Evolutionary conservation across 2,888 invertebrate genomes (phyloP).

Genomic region (Parnassius mnemosyne): DNA sequence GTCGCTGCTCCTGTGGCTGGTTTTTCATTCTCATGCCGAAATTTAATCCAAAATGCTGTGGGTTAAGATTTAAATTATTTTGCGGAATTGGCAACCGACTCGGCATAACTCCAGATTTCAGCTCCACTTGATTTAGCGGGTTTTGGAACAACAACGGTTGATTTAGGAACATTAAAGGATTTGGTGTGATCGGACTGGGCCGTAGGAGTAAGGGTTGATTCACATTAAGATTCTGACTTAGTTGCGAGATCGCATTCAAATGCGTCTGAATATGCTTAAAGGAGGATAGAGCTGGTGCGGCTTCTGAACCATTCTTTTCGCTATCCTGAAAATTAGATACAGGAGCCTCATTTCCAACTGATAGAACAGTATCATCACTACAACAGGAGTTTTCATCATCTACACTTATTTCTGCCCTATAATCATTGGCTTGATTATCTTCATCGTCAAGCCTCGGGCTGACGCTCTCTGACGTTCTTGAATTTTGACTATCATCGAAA

Average conservation of each 20-base stretch:
- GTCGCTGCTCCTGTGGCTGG: slow-evolving; percentile 46
- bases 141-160: slow-evolving; percentile 70
- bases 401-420: slow-evolving; percentile 68
- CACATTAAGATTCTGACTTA: slow-evolving; percentile 75
- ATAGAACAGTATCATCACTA: slow-evolving; percentile 89
- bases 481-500: slow-evolving; percentile 53
- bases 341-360: slow-evolving; percentile 88
- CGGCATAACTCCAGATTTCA: slow-evolving; percentile 56
- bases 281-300: slow-evolving; percentile 69
- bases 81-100: slow-evolving; percentile 57
- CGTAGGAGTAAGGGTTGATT: slow-evolving; percentile 67
- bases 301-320: slow-evolving; percentile 48
- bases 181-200: slow-evolving; percentile 75
- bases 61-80: slow-evolving; percentile 49
- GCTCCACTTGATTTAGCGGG: slow-evolving; percentile 60
- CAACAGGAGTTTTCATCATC: slow-evolving; percentile 82
- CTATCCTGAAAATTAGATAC: slow-evolving; percentile 55
- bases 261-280: slow-evolving; percentile 86
- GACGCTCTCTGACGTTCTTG: slow-evolving; percentile 56
- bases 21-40: slow-evolving; percentile 53
- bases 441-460: slow-evolving; percentile 62
- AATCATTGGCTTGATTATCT: slow-evolving; percentile 46
- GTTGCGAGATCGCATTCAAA: slow-evolving; percentile 84
- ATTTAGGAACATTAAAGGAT: slow-evolving; percentile 74
- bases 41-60: slow-evolving; percentile 58